Conservation (phyloP, 2,888 invertebrate genomes). For the Nymphalis urticae region DNA sequence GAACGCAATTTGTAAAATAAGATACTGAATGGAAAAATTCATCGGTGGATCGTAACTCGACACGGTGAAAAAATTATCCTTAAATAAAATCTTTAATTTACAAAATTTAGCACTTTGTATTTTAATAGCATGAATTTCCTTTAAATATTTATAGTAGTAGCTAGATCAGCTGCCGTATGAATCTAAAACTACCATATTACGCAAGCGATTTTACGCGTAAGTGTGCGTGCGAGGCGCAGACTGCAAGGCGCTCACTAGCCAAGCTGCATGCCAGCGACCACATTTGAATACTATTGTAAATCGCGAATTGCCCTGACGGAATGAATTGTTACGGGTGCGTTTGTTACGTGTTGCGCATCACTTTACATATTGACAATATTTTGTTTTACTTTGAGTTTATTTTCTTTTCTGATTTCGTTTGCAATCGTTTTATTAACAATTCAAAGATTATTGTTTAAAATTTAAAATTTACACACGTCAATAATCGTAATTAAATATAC, state of each 20-base stretch:
- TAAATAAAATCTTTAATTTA: too few species aligned
- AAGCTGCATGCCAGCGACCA: slow-evolving; percentile 32
- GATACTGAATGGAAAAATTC: too few species aligned
- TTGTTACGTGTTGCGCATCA: slow-evolving; percentile 24
- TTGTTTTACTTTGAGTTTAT: neutral
- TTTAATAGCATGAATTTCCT: neutral
- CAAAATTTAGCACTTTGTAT: too few species aligned
- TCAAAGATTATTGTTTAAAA: neutral
- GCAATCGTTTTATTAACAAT: neutral
- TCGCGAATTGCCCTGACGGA: slow-evolving; percentile 22
- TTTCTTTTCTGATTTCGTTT: neutral
- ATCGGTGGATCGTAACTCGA: too few species aligned
- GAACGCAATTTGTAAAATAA: too few species aligned
- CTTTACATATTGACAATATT: slow-evolving; percentile 12
- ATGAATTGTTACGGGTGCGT: slow-evolving; percentile 26
- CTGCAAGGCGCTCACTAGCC: slow-evolving; percentile 44
- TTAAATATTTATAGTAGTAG: neutral
- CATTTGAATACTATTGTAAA: slow-evolving; percentile 37
- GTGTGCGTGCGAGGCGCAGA: slow-evolving; percentile 44
- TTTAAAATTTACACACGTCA: too few species aligned
- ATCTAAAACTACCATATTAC: slow-evolving; percentile 22
- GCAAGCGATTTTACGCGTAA: slow-evolving; percentile 32
- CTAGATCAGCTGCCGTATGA: slow-evolving; percentile 10
- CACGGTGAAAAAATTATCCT: too few species aligned
- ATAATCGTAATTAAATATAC: too few species aligned